These are phyloP conservation scores for Zaprionus taronus DNA, from an alignment of 1,140 invertebrate species.

Conservation along the genomic window DNA sequence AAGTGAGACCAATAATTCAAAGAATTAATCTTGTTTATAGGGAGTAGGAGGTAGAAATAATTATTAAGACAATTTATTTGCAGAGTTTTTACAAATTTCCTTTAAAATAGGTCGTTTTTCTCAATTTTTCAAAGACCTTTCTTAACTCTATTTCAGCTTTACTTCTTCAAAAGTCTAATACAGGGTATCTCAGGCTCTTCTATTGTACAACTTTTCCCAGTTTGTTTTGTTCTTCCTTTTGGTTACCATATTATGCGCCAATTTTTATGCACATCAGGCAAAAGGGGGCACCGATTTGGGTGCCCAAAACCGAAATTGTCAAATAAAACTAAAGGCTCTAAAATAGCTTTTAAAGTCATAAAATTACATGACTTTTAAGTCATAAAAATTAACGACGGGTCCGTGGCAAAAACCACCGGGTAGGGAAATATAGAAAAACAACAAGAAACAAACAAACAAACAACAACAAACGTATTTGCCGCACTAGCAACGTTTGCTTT, in stretches of 20 bases:
- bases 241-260: constrained; percentile 64
- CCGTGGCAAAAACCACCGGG: constrained; percentile 61
- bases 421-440: constrained; percentile 14
- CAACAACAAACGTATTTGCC: constrained; percentile 10
- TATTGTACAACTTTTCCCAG: background rate
- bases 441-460: constrained; percentile 8
- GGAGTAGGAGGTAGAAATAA: no score
- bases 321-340: constrained; percentile 81
- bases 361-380: constrained; percentile 77
- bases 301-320: constrained; percentile 57
- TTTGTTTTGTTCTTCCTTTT: constrained; percentile 35
- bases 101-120: no score
- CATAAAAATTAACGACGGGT: constrained; percentile 81
- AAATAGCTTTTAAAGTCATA: constrained; percentile 83
- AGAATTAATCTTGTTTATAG: no score
- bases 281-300: constrained; percentile 35
- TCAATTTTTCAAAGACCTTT: no score
- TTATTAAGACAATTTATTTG: no score
- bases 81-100: no score
- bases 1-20: no score
- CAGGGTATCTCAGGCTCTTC: no score
- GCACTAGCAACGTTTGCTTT: constrained; percentile 58
- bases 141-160: no score
- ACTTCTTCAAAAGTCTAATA: no score
- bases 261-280: constrained; percentile 66